Percentiles rank a stretch among this genome's conserved stretches.
Evolutionary conservation across 2,888 invertebrate genomes (phyloP).

Genomic region (Mellilla xanthometata): DNA sequence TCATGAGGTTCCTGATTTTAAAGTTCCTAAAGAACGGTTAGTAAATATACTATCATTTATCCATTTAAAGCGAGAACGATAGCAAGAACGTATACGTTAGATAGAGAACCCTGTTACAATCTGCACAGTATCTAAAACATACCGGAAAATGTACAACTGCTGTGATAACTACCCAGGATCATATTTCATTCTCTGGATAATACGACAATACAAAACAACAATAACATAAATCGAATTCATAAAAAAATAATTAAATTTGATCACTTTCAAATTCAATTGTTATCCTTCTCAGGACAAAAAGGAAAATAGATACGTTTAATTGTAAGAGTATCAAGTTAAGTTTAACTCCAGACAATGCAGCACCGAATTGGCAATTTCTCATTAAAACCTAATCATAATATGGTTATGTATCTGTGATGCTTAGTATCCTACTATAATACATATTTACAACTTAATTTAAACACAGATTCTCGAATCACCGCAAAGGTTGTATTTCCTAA

Average conservation of each 20-base stretch:
- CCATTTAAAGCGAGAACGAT: constrained; percentile 1
- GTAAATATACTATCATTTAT: not conserved
- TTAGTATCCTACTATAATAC: constrained; percentile 39
- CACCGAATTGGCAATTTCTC: not conserved
- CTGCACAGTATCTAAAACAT: constrained; percentile 8
- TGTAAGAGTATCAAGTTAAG: not conserved
- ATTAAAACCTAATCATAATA: constrained; percentile 23
- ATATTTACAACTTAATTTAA: constrained; percentile 52
- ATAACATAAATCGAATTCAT: not conserved
- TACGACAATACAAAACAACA: constrained; percentile 1
- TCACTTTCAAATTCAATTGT: not conserved
- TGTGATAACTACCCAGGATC: not conserved
- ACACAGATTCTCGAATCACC: constrained; percentile 47
- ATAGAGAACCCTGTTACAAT: constrained; percentile 17
- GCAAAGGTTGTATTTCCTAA: constrained; percentile 42
- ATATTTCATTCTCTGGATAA: constrained; percentile 2
- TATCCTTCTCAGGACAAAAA: not conserved
- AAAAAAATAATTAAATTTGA: not conserved
- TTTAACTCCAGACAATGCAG: not conserved
- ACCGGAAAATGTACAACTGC: constrained; percentile 2
- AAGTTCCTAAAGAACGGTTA: constrained; percentile 12
- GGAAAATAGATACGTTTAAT: not conserved
- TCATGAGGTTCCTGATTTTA: constrained; percentile 14
- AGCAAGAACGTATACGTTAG: constrained; percentile 15
- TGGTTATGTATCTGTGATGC: constrained; percentile 49